Base-by-base conservation (phyloP, 2,888 invertebrate species). In the Ormyrus rosae region DNA sequence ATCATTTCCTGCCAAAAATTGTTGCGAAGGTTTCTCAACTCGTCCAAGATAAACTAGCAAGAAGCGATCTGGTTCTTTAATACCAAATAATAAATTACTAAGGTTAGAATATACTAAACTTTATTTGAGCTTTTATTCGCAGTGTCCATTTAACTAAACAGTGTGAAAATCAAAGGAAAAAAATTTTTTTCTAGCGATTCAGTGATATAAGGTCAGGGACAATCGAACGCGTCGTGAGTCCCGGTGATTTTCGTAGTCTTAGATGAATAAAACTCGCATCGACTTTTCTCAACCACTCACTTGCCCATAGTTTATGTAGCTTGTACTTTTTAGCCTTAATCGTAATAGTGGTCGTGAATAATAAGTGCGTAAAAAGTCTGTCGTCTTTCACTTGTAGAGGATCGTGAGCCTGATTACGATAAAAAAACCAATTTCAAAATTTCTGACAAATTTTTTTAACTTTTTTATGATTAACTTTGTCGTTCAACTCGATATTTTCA, bases 1-100 rank as follows among this genome's bases (percentile, higher is more conserved):
- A 63, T 67, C 65, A 34, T 81, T 81, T 79, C 78, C 81, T 78
- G 81, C 75, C 75, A 81, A 81, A 73, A 81, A 71, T 78, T 11
- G 34, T 67, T 78, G 61, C 60, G 51, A 64, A 78, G 74, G 64
- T 81, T 74, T 78, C 48, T 74, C 61, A 74, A 81, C 73, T 75
- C 74, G 78, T 81, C 81, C 78, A 71, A 78, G 50, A 65, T 74
- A 70, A 69, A 51, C 45, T 76, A 73, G 60, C 55, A 55, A 80
- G 55, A 60, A 81, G 58, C 64, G 68, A 77, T 69, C 69, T 77
- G 78, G 70, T 71, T 78, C 69, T 53, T 81, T 73, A 65, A 68
- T 76, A 78, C 67, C 76, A 81, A 79, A 79, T 79, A 81, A 76
- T 81, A 74, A 70, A 78, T 76, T 69, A 53, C 64, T 79, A 76